These are phyloP conservation scores for Cyphomyrus discorhynchus DNA, from an alignment of 2,113 vertebrate species.

Conservation along the genomic window DNA sequence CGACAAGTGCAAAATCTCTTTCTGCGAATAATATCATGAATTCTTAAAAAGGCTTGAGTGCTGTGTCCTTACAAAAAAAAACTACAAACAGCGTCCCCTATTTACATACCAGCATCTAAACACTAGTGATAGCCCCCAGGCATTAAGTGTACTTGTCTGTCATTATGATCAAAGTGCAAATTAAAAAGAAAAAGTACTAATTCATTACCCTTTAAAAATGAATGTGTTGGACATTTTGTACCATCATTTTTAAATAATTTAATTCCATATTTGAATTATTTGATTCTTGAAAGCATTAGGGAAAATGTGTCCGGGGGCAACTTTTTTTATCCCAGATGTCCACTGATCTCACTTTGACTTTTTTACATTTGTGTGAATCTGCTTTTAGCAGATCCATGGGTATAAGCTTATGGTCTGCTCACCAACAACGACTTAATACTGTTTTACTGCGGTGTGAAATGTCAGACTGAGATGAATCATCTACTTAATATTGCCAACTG, in stretches of 20 bases:
- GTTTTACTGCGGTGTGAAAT: not conserved
- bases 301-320: constrained; percentile 38
- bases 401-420: constrained; percentile 29
- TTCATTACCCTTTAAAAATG: constrained; percentile 33
- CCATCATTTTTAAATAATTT: not conserved
- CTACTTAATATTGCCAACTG: not conserved
- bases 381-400: not conserved
- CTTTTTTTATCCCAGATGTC: constrained; percentile 37
- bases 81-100: not conserved
- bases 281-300: constrained; percentile 19
- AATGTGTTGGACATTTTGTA: constrained; percentile 41
- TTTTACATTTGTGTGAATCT: not conserved
- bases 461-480: not conserved
- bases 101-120: not conserved
- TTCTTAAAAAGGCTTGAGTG: not conserved
- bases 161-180: not conserved
- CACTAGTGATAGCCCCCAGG: not conserved
- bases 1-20: not conserved
- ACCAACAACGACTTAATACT: constrained; percentile 19
- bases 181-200: not conserved
- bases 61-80: not conserved
- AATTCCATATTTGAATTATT: not conserved
- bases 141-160: not conserved
- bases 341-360: constrained; percentile 34
- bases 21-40: not conserved